phyloP scores from a whole-genome alignment of 1,140 invertebrate genomes.

The Drosophila sechellia region DNA sequence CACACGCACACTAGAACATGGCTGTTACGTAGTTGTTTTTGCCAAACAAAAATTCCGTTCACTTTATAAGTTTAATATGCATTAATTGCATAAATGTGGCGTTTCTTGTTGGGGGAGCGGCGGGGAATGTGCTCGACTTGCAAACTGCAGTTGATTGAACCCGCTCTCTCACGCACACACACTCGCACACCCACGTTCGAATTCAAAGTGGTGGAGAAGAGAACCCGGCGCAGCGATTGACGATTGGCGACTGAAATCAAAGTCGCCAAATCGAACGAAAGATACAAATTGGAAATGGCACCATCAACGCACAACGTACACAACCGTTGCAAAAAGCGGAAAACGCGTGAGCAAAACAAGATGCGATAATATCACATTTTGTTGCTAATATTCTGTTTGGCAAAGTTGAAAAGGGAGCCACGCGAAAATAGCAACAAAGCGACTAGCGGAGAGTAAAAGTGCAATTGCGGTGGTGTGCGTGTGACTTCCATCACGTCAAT shows the following conservation, averaged over 20 bases:
- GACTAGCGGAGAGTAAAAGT: slow-evolving; percentile 56
- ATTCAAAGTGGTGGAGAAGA: slow-evolving; percentile 23
- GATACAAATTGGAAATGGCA: slow-evolving; percentile 12
- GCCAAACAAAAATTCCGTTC: slow-evolving; percentile 57
- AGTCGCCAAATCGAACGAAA: slow-evolving; percentile 63
- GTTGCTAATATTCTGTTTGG: slow-evolving; percentile 26
- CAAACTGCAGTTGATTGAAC: slow-evolving; percentile 71
- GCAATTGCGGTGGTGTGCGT: slow-evolving; percentile 9
- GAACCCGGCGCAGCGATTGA: slow-evolving; percentile 43
- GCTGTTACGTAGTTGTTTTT: slow-evolving; percentile 81
- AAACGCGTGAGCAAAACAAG: slow-evolving; percentile 23
- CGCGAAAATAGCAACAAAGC: slow-evolving; percentile 58
- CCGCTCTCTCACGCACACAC: slow-evolving; percentile 35
- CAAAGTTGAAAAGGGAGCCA: slow-evolving; percentile 39
- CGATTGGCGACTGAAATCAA: slow-evolving; percentile 75
- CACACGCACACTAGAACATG: slow-evolving; percentile 29
- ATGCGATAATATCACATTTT: slow-evolving; percentile 42
- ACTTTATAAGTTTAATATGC: slow-evolving; percentile 34
- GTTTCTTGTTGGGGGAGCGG: slow-evolving; percentile 26
- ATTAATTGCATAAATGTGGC: slow-evolving; percentile 49
- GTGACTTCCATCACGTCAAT: slow-evolving; percentile 54
- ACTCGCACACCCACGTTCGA: slow-evolving; percentile 12
- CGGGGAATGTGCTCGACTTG: slow-evolving; percentile 27
- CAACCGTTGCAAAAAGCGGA: slow-evolving; percentile 16
- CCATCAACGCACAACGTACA: slow-evolving; percentile 6